Evolutionary conservation across 1,140 invertebrate species (phyloP).

Genomic region (Ceratina calcarata): DNA sequence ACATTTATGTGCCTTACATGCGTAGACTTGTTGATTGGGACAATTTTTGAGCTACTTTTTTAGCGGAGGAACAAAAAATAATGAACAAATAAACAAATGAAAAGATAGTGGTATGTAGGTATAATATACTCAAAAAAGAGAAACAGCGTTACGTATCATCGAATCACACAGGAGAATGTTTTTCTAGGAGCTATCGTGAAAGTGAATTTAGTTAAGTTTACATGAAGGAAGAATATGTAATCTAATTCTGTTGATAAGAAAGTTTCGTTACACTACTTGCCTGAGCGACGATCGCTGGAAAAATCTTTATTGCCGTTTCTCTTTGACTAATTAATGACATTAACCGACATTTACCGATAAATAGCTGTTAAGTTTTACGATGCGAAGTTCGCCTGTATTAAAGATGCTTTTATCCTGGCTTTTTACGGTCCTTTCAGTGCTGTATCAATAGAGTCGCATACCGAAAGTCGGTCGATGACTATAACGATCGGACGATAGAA

Average conservation of each 20-base stretch:
- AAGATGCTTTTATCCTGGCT: conserved; percentile 12
- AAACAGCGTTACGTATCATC: conserved; percentile 13
- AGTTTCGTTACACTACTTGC: conserved; percentile 67
- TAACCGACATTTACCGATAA: conserved; percentile 65
- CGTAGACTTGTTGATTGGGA: conserved; percentile 51
- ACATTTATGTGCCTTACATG: conserved; percentile 67
- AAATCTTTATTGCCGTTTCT: conserved; percentile 43
- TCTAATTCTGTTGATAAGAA: conserved; percentile 56
- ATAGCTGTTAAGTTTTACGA: conserved; percentile 69
- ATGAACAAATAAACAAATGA: background rate
- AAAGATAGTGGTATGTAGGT: background rate
- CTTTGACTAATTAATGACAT: conserved; percentile 62
- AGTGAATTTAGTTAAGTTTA: conserved; percentile 44
- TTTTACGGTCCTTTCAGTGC: conserved; percentile 29
- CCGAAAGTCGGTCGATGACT: background rate
- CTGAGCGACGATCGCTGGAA: conserved; percentile 53
- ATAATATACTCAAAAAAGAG: background rate
- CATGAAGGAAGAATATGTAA: conserved; percentile 43
- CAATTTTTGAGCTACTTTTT: background rate
- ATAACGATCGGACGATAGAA: background rate
- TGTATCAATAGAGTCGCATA: background rate
- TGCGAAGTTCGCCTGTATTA: conserved; percentile 40
- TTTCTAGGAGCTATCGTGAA: conserved; percentile 3
- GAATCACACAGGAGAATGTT: background rate
- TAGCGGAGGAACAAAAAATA: background rate